Percentiles rank a stretch among this genome's conserved stretches.
Conservation (phyloP, 2,113 vertebrate genomes). For the Sinocyclocheilus maitianheensis region DNA sequence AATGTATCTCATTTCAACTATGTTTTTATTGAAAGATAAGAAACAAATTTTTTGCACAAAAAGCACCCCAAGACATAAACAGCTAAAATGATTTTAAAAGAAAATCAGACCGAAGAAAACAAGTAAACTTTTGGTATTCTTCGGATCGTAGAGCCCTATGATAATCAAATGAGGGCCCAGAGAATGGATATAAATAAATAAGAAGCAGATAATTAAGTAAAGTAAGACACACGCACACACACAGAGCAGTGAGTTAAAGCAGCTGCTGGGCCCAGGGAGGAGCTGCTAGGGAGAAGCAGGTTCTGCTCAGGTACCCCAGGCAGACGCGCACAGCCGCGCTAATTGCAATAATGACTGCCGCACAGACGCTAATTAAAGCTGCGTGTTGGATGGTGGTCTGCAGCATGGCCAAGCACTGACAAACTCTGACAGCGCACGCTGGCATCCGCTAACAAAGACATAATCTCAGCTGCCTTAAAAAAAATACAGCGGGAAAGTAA, state of each 20-base stretch:
- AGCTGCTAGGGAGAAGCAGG: slow-evolving; percentile 39
- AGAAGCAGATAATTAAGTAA: slow-evolving; percentile 53
- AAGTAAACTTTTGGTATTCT: slow-evolving; percentile 10
- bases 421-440: slow-evolving; percentile 55
- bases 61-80: neutral
- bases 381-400: slow-evolving; percentile 50
- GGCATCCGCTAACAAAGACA: slow-evolving; percentile 54
- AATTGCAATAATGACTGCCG: slow-evolving; percentile 62
- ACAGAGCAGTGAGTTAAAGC: slow-evolving; percentile 39
- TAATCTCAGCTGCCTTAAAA: slow-evolving; percentile 34
- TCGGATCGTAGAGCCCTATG: neutral
- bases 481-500: slow-evolving; percentile 47
- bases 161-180: slow-evolving; percentile 12
- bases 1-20: no score
- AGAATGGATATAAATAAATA: slow-evolving; percentile 43
- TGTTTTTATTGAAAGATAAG: no score
- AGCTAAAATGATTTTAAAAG: neutral
- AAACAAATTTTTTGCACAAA: neutral
- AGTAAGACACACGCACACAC: slow-evolving; percentile 18
- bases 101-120: neutral
- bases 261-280: slow-evolving; percentile 56
- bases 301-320: slow-evolving; percentile 58
- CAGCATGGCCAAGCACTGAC: slow-evolving; percentile 44
- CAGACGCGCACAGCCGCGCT: slow-evolving; percentile 56
- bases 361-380: slow-evolving; percentile 63